A percentile compares a stretch with the other conserved stretches of the same genome.
phyloP scores from a whole-genome alignment of 2,797 vertebrate genomes.

The Champsocephalus gunnari region DNA sequence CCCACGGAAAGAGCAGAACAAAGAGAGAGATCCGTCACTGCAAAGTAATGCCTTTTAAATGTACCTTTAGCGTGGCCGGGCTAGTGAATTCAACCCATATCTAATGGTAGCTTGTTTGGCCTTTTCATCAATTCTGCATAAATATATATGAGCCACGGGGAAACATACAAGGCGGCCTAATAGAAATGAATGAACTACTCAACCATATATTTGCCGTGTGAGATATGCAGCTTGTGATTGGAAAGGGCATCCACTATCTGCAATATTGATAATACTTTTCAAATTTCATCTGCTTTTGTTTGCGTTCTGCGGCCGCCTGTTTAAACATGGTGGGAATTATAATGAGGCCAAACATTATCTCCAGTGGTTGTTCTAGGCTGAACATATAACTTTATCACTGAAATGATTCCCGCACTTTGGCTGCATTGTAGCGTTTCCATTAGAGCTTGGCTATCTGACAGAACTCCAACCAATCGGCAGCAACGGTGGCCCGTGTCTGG shows the following conservation, averaged over 20 bases:
- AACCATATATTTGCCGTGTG: conserved; percentile 98
- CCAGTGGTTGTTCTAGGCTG: conserved; percentile 96
- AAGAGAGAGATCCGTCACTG: conserved; percentile 82
- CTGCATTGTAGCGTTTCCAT: conserved; percentile 99
- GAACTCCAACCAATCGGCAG: conserved; percentile 92
- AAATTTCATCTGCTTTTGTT: conserved; percentile 99
- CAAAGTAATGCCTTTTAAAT: conserved; percentile 86
- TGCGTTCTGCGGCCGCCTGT: conserved; percentile 99
- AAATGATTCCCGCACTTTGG: conserved; percentile 99
- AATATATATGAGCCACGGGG: conserved; percentile 86
- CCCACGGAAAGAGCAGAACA: conserved; percentile 72
- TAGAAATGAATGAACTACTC: conserved; percentile 99
- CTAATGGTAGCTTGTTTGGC: conserved; percentile 88
- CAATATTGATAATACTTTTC: conserved; percentile 99
- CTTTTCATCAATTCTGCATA: conserved; percentile 89
- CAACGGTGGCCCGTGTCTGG: conserved; percentile 91
- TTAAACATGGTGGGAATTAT: conserved; percentile 99
- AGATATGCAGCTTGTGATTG: conserved; percentile 99
- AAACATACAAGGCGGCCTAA: conserved; percentile 97
- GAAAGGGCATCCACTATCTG: conserved; percentile 99
- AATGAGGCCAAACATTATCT: conserved; percentile 99
- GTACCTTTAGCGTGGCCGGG: conserved; percentile 80
- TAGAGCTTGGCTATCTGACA: conserved; percentile 98
- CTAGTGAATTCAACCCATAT: conserved; percentile 85
- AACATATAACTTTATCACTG: conserved; percentile 99